Conservation (phyloP, 2,797 vertebrate species). For the Schizothorax lantsangensis region DNA sequence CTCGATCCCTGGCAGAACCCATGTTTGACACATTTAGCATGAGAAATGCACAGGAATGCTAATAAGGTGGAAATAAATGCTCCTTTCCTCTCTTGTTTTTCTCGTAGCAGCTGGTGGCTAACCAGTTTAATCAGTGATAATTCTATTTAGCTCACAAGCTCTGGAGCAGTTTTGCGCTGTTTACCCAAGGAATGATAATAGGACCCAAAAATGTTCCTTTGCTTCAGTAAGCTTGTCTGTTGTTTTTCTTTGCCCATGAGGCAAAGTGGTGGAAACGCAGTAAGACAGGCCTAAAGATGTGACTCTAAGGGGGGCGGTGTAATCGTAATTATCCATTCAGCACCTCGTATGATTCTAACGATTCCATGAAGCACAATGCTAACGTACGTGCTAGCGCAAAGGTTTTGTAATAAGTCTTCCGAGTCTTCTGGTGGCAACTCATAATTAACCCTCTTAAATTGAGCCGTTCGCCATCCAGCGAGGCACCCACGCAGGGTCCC, state of each 20-base stretch:
- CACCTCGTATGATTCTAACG: constrained; percentile 11
- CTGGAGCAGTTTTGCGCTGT: constrained; percentile 28
- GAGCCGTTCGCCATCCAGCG: constrained; percentile 30
- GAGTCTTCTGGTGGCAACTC: constrained; percentile 44
- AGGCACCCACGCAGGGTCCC: constrained; percentile 38
- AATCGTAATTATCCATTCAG: constrained; percentile 47
- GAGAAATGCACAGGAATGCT: constrained; percentile 26
- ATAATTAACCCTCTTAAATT: constrained; percentile 54
- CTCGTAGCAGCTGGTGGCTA: constrained; percentile 23
- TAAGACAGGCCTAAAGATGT: constrained; percentile 9
- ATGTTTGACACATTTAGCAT: constrained; percentile 29
- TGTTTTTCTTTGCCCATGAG: constrained; percentile 22
- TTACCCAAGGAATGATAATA: constrained; percentile 33
- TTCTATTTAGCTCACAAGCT: constrained; percentile 37
- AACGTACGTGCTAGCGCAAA: constrained; percentile 4
- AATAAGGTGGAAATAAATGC: neutral
- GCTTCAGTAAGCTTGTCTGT: constrained; percentile 21
- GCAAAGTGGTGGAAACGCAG: neutral
- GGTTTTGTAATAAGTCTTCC: constrained; percentile 19
- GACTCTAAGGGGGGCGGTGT: neutral
- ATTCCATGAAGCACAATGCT: constrained; percentile 10
- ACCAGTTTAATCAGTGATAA: constrained; percentile 47
- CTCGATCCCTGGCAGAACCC: constrained; percentile 30
- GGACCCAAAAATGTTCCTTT: constrained; percentile 24
- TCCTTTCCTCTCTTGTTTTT: neutral